phyloP scores from a whole-genome alignment of 2,888 invertebrate genomes.

The Diaperis boleti region DNA sequence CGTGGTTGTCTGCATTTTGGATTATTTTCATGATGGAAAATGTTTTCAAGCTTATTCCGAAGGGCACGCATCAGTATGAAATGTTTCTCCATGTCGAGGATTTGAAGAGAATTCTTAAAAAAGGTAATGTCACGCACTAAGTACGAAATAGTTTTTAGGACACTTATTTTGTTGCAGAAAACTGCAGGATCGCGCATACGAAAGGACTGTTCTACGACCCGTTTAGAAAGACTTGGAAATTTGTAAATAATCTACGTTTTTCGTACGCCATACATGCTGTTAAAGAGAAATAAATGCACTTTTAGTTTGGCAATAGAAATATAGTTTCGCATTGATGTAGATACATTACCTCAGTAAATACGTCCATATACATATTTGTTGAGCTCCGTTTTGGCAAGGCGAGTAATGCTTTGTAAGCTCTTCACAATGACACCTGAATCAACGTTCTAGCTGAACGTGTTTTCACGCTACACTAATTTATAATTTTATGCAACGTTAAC shows the following conservation, averaged over 20 bases:
- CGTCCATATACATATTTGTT: too few species aligned
- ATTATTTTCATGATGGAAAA: constrained; percentile 70
- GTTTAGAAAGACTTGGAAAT: not conserved
- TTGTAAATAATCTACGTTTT: not conserved
- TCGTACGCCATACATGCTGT: not conserved
- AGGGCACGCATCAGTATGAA: constrained; percentile 91
- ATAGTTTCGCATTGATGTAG: too few species aligned
- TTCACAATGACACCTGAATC: too few species aligned
- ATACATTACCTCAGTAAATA: too few species aligned
- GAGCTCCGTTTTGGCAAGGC: too few species aligned
- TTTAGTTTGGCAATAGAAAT: too few species aligned
- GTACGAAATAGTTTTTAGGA: not conserved
- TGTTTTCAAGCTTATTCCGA: constrained; percentile 78
- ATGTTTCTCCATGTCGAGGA: constrained; percentile 88
- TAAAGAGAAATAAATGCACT: too few species aligned
- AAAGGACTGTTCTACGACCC: constrained; percentile 79
- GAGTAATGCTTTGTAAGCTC: too few species aligned
- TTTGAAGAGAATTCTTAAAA: constrained; percentile 77
- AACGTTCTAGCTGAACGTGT: too few species aligned
- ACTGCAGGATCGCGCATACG: constrained; percentile 76
- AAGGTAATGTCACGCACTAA: constrained; percentile 50
- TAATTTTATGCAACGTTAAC: too few species aligned
- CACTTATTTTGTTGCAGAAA: constrained; percentile 67
- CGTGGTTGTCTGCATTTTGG: constrained; percentile 50
- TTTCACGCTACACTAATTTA: too few species aligned